phyloP scores from a whole-genome alignment of 2,888 invertebrate genomes.

The Cryptops parisi region DNA sequence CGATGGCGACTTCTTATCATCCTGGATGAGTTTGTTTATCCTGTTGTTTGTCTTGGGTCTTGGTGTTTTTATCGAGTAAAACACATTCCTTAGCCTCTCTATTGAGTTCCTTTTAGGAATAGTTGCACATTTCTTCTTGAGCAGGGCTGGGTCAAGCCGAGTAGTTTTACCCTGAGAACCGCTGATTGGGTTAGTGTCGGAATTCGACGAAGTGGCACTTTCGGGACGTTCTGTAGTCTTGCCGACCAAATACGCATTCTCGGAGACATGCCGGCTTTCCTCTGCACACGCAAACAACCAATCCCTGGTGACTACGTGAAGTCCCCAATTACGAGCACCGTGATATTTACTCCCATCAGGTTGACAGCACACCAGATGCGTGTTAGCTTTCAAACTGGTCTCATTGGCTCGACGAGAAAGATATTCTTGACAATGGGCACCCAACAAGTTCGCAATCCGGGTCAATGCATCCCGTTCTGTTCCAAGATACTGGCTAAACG shows the following conservation, averaged over 20 bases:
- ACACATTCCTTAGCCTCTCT: no score
- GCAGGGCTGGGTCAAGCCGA: no score
- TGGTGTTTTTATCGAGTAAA: no score
- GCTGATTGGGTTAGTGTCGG: no score
- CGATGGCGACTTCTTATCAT: no score
- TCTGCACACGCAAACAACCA: conserved; percentile 62
- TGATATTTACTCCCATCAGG: conserved; percentile 64
- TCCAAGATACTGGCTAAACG: conserved; percentile 59
- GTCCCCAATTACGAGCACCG: conserved; percentile 68
- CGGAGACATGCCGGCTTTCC: conserved; percentile 39
- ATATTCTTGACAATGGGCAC: conserved; percentile 56
- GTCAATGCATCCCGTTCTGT: conserved; percentile 58
- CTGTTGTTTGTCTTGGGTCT: no score
- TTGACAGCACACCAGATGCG: conserved; percentile 62
- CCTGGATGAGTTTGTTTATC: no score
- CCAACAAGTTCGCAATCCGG: conserved; percentile 51
- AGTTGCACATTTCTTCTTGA: no score
- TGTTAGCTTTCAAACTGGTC: conserved; percentile 47
- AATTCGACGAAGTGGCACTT: no score
- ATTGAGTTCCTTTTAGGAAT: no score
- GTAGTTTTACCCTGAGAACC: no score
- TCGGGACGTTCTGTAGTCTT: no score
- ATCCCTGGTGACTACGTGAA: conserved; percentile 58
- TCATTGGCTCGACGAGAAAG: conserved; percentile 45
- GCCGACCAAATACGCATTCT: conserved; percentile 25